Evolutionary conservation across 1,140 invertebrate genomes (phyloP).

Genomic region (Rhyzopertha dominica): DNA sequence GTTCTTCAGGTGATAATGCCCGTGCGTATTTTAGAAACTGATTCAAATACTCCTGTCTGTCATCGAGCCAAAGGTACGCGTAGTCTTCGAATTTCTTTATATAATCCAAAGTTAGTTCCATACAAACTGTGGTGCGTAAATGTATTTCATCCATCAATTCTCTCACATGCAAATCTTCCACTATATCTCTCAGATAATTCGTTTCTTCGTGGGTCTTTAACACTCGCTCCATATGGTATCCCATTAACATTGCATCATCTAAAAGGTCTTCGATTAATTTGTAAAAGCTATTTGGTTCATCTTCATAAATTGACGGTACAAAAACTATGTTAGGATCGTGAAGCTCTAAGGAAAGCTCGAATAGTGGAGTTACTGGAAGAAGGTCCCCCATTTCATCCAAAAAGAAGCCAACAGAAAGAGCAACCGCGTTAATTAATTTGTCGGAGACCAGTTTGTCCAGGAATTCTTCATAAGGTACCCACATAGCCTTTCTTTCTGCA

Average conservation of each 20-base stretch:
- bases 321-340: conserved; percentile 59
- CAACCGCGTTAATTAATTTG: conserved; percentile 52
- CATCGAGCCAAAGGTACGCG: conserved; percentile 86
- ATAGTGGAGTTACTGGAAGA: conserved; percentile 47
- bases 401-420: conserved; percentile 41
- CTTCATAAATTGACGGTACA: conserved; percentile 56
- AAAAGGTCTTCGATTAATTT: conserved; percentile 21
- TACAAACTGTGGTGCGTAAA: no score
- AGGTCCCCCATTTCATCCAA: conserved; percentile 44
- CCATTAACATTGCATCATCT: conserved; percentile 33
- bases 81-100: conserved; percentile 71
- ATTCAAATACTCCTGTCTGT: conserved; percentile 62
- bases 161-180: conserved; percentile 64
- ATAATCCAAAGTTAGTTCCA: conserved; percentile 64
- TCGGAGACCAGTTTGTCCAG: conserved; percentile 60
- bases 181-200: conserved; percentile 35
- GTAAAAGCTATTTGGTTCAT: conserved; percentile 53
- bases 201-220: conserved; percentile 4
- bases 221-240: conserved; percentile 29
- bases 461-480: conserved; percentile 61
- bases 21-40: conserved; percentile 86
- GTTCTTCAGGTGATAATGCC: conserved; percentile 77
- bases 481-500: conserved; percentile 38
- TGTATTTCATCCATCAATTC: conserved; percentile 21
- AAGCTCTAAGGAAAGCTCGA: conserved; percentile 61